These are phyloP conservation scores for Prorops nasuta DNA, from an alignment of 1,140 invertebrate species.

Conservation along the genomic window DNA sequence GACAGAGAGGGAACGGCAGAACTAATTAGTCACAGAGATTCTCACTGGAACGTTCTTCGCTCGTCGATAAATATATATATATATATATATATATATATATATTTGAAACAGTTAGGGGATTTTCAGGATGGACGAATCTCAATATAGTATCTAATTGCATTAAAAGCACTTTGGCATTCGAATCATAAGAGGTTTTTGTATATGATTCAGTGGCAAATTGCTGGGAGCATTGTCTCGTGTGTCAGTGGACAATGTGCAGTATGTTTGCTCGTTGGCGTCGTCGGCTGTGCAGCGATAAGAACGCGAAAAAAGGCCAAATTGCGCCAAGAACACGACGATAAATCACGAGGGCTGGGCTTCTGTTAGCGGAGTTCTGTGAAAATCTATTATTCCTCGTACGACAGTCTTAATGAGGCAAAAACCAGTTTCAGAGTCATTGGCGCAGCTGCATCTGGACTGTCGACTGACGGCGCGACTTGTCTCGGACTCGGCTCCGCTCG, in stretches of 20 bases:
- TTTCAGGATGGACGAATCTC: too few species aligned
- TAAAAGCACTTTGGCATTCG: too few species aligned
- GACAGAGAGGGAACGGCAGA: conserved; percentile 5
- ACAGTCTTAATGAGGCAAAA: conserved; percentile 28
- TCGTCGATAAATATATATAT: too few species aligned
- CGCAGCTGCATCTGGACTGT: conserved; percentile 27
- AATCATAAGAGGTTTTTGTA: too few species aligned
- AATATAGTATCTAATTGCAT: too few species aligned
- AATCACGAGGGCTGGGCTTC: conserved; percentile 17
- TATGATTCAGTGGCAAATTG: too few species aligned
- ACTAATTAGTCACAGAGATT: conserved; percentile 26
- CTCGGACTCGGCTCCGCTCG: too few species aligned
- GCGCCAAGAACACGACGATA: conserved; percentile 5
- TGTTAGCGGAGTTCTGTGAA: conserved; percentile 23
- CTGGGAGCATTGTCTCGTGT: too few species aligned
- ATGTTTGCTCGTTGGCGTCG: not conserved
- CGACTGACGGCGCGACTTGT: too few species aligned
- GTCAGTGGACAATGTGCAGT: too few species aligned
- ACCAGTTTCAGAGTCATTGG: conserved; percentile 21
- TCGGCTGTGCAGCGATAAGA: conserved; percentile 4
- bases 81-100: too few species aligned
- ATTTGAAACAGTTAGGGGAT: too few species aligned
- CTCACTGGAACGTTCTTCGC: not conserved
- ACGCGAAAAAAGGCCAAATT: conserved; percentile 6
- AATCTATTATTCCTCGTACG: conserved; percentile 32